These are phyloP conservation scores for Halcyon leucocephala DNA, from an alignment of 2,797 vertebrate species.

Conservation along the genomic window DNA sequence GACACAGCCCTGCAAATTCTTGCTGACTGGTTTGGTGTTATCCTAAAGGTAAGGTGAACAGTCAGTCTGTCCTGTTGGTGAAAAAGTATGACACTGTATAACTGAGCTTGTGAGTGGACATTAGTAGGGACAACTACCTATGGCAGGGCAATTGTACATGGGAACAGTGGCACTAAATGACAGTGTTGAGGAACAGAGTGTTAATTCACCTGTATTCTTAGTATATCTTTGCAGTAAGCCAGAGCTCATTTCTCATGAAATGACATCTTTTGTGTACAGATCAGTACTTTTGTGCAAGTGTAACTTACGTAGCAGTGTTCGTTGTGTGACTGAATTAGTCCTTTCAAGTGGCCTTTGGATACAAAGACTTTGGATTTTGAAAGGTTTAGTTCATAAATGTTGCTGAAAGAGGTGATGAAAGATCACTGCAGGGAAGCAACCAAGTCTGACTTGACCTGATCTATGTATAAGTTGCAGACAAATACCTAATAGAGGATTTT, in stretches of 20 bases:
- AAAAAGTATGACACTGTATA: not conserved
- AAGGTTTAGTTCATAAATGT: not conserved
- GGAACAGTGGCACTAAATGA: not conserved
- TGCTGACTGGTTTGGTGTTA: constrained; percentile 72
- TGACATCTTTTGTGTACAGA: not conserved
- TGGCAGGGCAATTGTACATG: not conserved
- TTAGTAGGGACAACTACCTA: not conserved
- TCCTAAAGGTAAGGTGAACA: constrained; percentile 64
- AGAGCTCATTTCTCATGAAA: not conserved
- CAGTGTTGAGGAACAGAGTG: not conserved
- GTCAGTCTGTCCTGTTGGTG: not conserved
- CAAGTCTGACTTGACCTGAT: not conserved
- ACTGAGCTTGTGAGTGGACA: not conserved
- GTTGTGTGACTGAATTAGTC: not conserved
- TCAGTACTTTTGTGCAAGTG: not conserved
- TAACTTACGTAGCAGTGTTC: not conserved
- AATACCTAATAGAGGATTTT: not conserved
- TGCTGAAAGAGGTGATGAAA: not conserved
- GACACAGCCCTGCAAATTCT: constrained; percentile 70
- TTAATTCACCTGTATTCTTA: not conserved
- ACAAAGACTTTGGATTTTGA: not conserved
- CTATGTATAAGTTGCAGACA: not conserved
- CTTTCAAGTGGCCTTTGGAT: not conserved
- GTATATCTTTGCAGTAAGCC: not conserved
- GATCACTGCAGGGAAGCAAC: not conserved